These are phyloP conservation scores for Drosophila varians DNA, from an alignment of 1,140 invertebrate genomes.

Conservation along the genomic window DNA sequence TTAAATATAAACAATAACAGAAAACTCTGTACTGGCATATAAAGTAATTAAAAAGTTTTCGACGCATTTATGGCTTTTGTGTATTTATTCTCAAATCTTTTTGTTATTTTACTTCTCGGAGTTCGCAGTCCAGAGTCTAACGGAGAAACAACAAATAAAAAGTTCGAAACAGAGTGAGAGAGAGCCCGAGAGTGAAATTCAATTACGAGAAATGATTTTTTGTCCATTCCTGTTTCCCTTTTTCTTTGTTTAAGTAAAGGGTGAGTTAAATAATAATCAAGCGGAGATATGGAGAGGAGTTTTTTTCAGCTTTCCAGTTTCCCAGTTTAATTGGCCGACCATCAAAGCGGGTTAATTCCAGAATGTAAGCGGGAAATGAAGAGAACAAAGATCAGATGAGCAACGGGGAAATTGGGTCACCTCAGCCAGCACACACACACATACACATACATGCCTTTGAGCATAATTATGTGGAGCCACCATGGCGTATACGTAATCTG, in stretches of 20 bases:
- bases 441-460: background rate
- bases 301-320: background rate
- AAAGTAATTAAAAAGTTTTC: conserved; percentile 80
- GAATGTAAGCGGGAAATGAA: background rate
- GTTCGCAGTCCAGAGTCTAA: conserved; percentile 5
- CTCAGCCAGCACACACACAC: background rate
- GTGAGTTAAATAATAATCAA: conserved; percentile 40
- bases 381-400: conserved; percentile 27
- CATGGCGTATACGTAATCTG: conserved; percentile 69
- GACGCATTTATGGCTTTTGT: conserved; percentile 70
- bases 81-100: conserved; percentile 31
- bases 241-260: conserved; percentile 7
- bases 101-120: conserved; percentile 9
- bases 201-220: conserved; percentile 54
- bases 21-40: conserved; percentile 53
- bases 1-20: conserved; percentile 68
- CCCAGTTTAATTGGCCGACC: conserved; percentile 26
- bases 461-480: conserved; percentile 23
- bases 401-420: conserved; percentile 17
- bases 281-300: conserved; percentile 4
- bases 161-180: conserved; percentile 39
- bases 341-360: conserved; percentile 12
- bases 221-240: background rate
- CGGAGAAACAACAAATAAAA: conserved; percentile 37
- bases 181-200: conserved; percentile 49